Evolutionary conservation across 2,113 vertebrate genomes (phyloP).

Genomic region (Seriola dumerili): DNA sequence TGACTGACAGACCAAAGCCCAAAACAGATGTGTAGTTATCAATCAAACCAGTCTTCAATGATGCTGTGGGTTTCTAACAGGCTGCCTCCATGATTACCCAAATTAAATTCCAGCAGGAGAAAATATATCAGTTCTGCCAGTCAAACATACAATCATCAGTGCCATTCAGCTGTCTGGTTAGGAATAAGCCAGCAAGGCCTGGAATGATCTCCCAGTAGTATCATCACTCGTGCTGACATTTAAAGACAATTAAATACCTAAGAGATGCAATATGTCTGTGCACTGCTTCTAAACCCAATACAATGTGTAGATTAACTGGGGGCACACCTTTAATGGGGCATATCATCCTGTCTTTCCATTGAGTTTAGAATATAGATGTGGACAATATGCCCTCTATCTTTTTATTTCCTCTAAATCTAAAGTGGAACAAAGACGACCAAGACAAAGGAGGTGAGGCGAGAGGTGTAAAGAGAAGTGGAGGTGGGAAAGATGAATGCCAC

Average conservation of each 20-base stretch:
- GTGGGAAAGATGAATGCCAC: slow-evolving; percentile 80
- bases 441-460: slow-evolving; percentile 15
- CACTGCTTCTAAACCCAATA: slow-evolving; percentile 44
- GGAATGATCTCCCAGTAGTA: slow-evolving; percentile 71
- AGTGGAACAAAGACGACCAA: slow-evolving; percentile 18
- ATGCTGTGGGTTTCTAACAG: slow-evolving; percentile 36
- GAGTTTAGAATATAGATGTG: not conserved
- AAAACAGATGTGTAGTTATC: slow-evolving; percentile 33
- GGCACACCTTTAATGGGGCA: slow-evolving; percentile 26
- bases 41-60: slow-evolving; percentile 47
- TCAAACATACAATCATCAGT: slow-evolving; percentile 49
- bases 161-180: slow-evolving; percentile 55
- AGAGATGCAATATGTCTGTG: slow-evolving; percentile 48
- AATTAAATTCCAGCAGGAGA: slow-evolving; percentile 58
- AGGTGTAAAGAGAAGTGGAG: slow-evolving; percentile 50
- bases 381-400: not conserved
- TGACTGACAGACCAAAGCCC: slow-evolving; percentile 29
- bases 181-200: slow-evolving; percentile 44
- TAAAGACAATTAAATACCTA: slow-evolving; percentile 80
- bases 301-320: slow-evolving; percentile 40
- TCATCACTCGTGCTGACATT: slow-evolving; percentile 74
- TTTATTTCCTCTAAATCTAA: slow-evolving; percentile 22
- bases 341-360: not conserved
- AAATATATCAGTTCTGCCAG: slow-evolving; percentile 55
- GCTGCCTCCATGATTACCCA: slow-evolving; percentile 58